These are phyloP conservation scores for Lophotriccus pileatus DNA, from an alignment of 2,797 vertebrate species.

Conservation along the genomic window DNA sequence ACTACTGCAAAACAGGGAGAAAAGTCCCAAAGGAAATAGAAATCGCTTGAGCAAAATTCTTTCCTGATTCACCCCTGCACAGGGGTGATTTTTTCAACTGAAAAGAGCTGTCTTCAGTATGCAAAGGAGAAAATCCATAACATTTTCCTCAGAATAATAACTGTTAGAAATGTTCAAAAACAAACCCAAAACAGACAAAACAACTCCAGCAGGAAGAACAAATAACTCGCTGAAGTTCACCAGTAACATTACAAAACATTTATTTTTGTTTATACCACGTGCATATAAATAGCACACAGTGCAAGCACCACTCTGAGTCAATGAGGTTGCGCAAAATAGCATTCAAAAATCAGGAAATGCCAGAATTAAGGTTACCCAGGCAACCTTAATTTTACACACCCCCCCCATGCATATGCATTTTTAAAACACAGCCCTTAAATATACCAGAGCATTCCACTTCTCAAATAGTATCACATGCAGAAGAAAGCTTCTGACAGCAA, in stretches of 20 bases:
- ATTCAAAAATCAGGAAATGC: conserved; percentile 64
- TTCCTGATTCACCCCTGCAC: background rate
- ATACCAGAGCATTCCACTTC: conserved; percentile 30
- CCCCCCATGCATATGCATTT: background rate
- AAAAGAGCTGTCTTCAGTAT: background rate
- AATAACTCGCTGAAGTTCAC: background rate
- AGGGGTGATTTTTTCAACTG: background rate
- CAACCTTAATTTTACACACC: conserved; percentile 64
- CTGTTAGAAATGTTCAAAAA: background rate
- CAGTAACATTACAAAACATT: background rate
- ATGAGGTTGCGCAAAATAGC: conserved; percentile 27
- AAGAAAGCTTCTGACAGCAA: background rate
- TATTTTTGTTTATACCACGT: background rate
- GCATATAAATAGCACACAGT: conserved; percentile 32
- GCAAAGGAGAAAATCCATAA: background rate
- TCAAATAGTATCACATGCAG: background rate
- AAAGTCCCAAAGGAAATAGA: conserved; percentile 13
- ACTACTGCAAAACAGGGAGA: background rate
- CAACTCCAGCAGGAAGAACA: background rate
- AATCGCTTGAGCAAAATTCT: background rate
- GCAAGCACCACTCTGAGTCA: conserved; percentile 17
- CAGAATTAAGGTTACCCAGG: conserved; percentile 61
- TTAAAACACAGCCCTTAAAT: conserved; percentile 23
- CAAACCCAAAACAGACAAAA: background rate
- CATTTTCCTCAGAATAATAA: background rate